A percentile compares a stretch with the other conserved stretches of the same genome.
These are phyloP conservation scores for Chiroxiphia lanceolata DNA, from an alignment of 2,797 vertebrate genomes.

Conservation along the genomic window DNA sequence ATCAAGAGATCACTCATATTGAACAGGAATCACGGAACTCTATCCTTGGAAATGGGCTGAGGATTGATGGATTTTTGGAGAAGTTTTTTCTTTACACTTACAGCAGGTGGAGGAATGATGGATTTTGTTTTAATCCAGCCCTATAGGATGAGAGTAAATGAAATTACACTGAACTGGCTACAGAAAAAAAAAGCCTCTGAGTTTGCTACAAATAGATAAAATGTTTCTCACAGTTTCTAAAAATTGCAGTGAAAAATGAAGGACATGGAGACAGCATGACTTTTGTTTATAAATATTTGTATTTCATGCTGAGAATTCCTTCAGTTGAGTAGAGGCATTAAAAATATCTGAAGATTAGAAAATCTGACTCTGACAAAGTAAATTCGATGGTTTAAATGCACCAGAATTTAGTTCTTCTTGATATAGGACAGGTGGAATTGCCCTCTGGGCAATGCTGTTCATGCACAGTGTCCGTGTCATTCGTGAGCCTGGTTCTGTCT, in stretches of 20 bases:
- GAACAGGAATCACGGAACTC: background rate
- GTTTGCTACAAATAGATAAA: background rate
- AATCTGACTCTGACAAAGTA: background rate
- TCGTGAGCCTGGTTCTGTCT: background rate
- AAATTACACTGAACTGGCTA: background rate
- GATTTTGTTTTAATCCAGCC: slow-evolving; percentile 28
- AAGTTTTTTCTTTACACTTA: background rate
- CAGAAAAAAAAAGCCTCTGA: background rate
- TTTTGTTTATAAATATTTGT: slow-evolving; percentile 54
- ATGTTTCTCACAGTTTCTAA: background rate
- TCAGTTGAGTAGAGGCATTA: background rate
- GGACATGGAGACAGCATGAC: background rate
- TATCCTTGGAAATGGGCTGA: background rate
- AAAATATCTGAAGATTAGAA: slow-evolving; percentile 8
- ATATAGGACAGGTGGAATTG: background rate
- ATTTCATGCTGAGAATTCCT: slow-evolving; percentile 23
- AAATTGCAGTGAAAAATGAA: slow-evolving; percentile 15
- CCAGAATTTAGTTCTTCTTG: background rate
- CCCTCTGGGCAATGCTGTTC: background rate
- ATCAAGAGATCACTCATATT: background rate
- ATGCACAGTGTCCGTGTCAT: accelerated
- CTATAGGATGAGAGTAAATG: background rate
- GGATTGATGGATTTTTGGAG: background rate
- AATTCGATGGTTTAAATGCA: background rate
- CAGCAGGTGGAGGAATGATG: background rate